Percentiles rank a stretch among this genome's conserved stretches.
Conservation (phyloP, 1,140 invertebrate species). For the Drosophila suzukii region DNA sequence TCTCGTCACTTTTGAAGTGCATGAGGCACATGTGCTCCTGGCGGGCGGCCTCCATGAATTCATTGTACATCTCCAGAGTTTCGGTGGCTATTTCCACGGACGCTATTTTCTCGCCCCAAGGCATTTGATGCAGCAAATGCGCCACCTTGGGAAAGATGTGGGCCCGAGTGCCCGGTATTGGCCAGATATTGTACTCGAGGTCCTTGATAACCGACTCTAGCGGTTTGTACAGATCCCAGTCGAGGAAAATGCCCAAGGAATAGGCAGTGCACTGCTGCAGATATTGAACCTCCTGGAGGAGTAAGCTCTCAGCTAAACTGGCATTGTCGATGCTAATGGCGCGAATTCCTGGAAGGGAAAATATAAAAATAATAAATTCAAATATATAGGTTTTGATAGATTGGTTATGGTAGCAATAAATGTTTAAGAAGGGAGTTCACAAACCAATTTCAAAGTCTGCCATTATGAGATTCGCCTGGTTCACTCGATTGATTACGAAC, state of each 20-base stretch:
- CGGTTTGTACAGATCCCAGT: slow-evolving; percentile 65
- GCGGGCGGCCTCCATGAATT: slow-evolving; percentile 79
- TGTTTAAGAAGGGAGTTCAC: not conserved
- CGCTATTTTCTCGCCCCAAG: slow-evolving; percentile 80
- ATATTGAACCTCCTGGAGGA: slow-evolving; percentile 80
- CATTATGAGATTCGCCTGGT: slow-evolving; percentile 72
- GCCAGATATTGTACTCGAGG: slow-evolving; percentile 82
- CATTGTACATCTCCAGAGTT: slow-evolving; percentile 74
- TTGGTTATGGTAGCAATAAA: not conserved
- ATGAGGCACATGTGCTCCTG: slow-evolving; percentile 81
- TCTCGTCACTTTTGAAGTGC: slow-evolving; percentile 80
- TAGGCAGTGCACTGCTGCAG: slow-evolving; percentile 73
- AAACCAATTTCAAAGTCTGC: slow-evolving; percentile 82
- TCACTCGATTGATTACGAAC: slow-evolving; percentile 79
- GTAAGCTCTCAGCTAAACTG: slow-evolving; percentile 64
- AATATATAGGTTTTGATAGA: not conserved
- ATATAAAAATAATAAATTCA: not conserved
- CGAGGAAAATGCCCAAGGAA: slow-evolving; percentile 76
- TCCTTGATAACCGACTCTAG: slow-evolving; percentile 70
- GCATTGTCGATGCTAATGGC: slow-evolving; percentile 66
- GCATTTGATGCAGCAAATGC: slow-evolving; percentile 79
- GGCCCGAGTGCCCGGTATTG: slow-evolving; percentile 61
- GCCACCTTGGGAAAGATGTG: slow-evolving; percentile 79
- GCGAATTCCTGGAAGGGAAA: slow-evolving; percentile 52
- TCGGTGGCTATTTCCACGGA: slow-evolving; percentile 80